Evolutionary conservation across 2,888 invertebrate genomes (phyloP).

Genomic region (Dicranocentrus wangi): DNA sequence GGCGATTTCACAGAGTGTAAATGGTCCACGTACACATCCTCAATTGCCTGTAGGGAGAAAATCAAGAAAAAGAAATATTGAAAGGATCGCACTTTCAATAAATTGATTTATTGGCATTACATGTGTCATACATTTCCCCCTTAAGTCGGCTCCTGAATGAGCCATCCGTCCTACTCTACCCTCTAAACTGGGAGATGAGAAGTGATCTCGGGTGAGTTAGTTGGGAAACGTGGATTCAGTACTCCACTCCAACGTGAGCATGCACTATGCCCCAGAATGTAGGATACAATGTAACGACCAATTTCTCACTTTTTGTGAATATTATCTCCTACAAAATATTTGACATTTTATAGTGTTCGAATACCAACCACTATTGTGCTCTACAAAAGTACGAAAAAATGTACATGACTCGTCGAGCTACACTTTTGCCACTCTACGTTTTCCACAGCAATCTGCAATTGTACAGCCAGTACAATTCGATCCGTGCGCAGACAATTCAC

Average conservation of each 20-base stretch:
- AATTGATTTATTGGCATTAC: slow-evolving; percentile 69
- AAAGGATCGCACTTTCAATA: slow-evolving; percentile 54
- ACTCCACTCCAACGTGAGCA: neutral
- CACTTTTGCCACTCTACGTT: slow-evolving; percentile 25
- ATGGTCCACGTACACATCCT: slow-evolving; percentile 97
- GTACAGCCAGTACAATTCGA: too few species aligned
- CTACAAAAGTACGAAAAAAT: slow-evolving; percentile 17
- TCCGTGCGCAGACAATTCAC: slow-evolving; percentile 30
- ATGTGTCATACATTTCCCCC: slow-evolving; percentile 18
- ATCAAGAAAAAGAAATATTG: slow-evolving; percentile 55
- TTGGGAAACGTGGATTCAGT: slow-evolving; percentile 33
- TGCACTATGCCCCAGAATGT: slow-evolving; percentile 9
- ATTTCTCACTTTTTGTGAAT: slow-evolving; percentile 56
- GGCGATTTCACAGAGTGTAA: slow-evolving; percentile 92
- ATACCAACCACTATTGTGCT: slow-evolving; percentile 37
- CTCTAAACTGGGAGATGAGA: neutral
- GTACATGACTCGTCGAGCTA: slow-evolving; percentile 18
- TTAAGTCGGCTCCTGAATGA: slow-evolving; percentile 28
- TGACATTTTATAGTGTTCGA: slow-evolving; percentile 50
- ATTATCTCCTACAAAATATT: slow-evolving; percentile 53
- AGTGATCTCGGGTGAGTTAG: slow-evolving; percentile 22
- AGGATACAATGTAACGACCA: slow-evolving; percentile 52
- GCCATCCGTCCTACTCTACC: slow-evolving; percentile 4
- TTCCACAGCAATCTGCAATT: slow-evolving; percentile 12
- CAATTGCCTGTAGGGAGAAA: slow-evolving; percentile 83